Evolutionary conservation across 1,140 invertebrate species (phyloP).

Genomic region (Formica selysi): DNA sequence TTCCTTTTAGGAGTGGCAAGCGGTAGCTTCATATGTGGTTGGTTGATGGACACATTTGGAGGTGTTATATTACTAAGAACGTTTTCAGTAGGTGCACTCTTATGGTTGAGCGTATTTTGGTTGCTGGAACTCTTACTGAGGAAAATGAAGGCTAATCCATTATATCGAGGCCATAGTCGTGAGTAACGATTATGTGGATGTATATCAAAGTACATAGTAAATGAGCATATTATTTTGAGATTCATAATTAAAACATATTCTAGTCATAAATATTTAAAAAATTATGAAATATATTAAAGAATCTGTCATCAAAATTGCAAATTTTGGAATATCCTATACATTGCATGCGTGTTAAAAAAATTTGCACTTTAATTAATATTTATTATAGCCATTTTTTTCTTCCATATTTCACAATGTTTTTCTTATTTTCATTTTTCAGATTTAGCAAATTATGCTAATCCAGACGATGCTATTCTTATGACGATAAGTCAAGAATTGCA

Average conservation of each 20-base stretch:
- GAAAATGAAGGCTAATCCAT: conserved; percentile 80
- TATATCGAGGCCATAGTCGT: conserved; percentile 84
- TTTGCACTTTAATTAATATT: conserved; percentile 27
- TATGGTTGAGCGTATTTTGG: conserved; percentile 89
- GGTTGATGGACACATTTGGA: conserved; percentile 88
- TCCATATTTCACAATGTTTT: conserved; percentile 5
- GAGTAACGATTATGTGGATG: conserved; percentile 82
- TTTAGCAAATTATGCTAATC: conserved; percentile 87
- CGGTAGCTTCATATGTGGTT: conserved; percentile 92
- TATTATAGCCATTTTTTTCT: neutral
- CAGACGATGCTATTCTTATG: conserved; percentile 88
- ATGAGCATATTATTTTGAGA: neutral
- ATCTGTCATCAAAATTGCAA: neutral
- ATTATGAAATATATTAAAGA: neutral
- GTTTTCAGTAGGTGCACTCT: conserved; percentile 90
- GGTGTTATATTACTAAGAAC: conserved; percentile 90
- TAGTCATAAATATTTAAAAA: neutral
- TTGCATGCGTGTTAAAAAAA: neutral
- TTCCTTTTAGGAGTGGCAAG: conserved; percentile 88
- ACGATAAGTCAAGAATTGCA: conserved; percentile 85
- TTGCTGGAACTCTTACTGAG: conserved; percentile 86
- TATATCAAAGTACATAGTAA: conserved; percentile 9
- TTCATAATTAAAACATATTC: conserved; percentile 5
- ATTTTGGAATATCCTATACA: neutral
- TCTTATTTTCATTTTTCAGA: conserved; percentile 79